Conservation (phyloP, 2,888 invertebrate genomes). For the Andrena trimmerana region DNA sequence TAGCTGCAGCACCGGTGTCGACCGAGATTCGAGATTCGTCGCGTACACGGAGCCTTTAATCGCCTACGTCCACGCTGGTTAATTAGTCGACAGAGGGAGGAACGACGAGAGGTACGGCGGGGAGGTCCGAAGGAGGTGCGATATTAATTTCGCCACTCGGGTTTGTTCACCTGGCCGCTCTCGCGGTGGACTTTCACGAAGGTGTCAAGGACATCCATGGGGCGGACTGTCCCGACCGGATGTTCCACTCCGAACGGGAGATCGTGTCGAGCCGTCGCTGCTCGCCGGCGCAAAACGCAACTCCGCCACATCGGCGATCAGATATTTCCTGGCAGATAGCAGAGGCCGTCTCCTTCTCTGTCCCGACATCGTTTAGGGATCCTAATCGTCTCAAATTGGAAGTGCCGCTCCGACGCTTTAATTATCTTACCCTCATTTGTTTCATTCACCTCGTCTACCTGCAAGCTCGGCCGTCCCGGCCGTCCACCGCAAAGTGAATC, state of each 20-base stretch:
- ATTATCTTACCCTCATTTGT: conserved; percentile 82
- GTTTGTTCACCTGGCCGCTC: conserved; percentile 35
- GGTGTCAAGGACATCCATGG: conserved; percentile 73
- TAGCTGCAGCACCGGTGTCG: not conserved
- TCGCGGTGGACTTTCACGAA: conserved; percentile 57
- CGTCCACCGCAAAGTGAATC: conserved; percentile 36
- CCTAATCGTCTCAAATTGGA: conserved; percentile 81
- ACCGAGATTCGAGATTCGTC: conserved; percentile 7
- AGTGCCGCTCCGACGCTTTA: conserved; percentile 79
- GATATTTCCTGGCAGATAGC: conserved; percentile 77
- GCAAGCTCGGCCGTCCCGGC: conserved; percentile 39
- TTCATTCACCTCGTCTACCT: conserved; percentile 77
- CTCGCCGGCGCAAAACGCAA: conserved; percentile 32
- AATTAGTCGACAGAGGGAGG: not conserved
- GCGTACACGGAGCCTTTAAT: conserved; percentile 1
- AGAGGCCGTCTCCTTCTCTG: conserved; percentile 57
- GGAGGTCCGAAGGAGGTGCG: not conserved
- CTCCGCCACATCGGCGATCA: conserved; percentile 65
- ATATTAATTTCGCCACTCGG: conserved; percentile 37
- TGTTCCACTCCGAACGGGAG: conserved; percentile 64
- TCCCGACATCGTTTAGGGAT: conserved; percentile 79
- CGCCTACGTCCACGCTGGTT: conserved; percentile 19
- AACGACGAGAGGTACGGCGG: too few relatives aligned
- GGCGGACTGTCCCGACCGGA: conserved; percentile 70
- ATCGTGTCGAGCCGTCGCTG: conserved; percentile 62